These are phyloP conservation scores for Helicoverpa zea DNA, from an alignment of 1,140 invertebrate species.

Conservation along the genomic window DNA sequence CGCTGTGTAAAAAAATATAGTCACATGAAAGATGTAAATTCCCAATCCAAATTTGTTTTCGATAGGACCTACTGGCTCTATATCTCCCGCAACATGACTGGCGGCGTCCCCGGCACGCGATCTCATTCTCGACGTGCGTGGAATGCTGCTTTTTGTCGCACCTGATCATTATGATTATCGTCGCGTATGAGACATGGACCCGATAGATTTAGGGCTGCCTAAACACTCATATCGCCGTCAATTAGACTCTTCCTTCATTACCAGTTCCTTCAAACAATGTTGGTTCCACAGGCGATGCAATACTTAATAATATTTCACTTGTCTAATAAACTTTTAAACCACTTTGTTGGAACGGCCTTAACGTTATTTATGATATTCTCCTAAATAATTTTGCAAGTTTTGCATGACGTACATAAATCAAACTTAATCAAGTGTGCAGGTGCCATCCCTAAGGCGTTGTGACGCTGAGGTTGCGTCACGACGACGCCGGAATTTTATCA, in stretches of 20 bases:
- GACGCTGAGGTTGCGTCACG: conserved; percentile 44
- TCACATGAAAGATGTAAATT: not conserved
- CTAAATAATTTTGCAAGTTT: not conserved
- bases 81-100: conserved; percentile 14
- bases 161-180: conserved; percentile 68
- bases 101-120: conserved; percentile 61
- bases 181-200: conserved; percentile 63
- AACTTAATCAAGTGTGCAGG: not conserved
- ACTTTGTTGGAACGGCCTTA: not conserved
- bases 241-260: not conserved
- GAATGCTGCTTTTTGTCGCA: conserved; percentile 74
- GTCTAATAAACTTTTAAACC: not conserved
- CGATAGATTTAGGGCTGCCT: conserved; percentile 51
- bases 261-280: not conserved
- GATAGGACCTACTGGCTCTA: conserved; percentile 15
- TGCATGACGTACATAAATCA: not conserved
- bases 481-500: conserved; percentile 46
- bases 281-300: not conserved
- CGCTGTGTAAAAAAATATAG: too few species aligned
- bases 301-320: not conserved
- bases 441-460: not conserved
- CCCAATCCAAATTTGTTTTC: not conserved
- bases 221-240: not conserved
- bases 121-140: conserved; percentile 62
- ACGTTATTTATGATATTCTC: not conserved